Base-by-base conservation (phyloP, 1,140 invertebrate genomes). In the Callitettix versicolor region DNA sequence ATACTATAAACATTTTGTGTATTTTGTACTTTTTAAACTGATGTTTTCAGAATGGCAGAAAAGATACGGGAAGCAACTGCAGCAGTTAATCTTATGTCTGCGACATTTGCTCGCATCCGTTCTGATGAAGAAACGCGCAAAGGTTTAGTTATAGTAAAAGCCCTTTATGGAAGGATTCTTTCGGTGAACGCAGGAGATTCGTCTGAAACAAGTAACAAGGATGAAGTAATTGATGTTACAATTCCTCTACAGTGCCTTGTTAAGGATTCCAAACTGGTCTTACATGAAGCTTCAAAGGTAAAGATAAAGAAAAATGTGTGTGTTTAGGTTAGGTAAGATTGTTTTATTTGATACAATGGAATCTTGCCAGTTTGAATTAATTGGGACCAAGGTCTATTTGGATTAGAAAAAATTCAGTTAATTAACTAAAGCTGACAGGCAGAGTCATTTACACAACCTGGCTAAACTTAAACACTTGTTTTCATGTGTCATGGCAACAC, bases 241-340 rank as follows among this genome's bases (percentile, higher is more conserved):
- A 79, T 96, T 61, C 91, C 91, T 1, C 65, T 98, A 15, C 95
- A 98, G 68, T 93, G 92, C 66, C 77, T 97, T 58, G 88, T 97
- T 18, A 91, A 88, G 66, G 88, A 96, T 67, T 91, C 91, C 3
- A 85, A 83, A 67, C 73, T 98, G 11, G 78, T 89, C 42, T 72
- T 98, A 22, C 83, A 93, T 57, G 84, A 89, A 61, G 79, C 84
- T 15, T 84, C 86, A 21, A 97, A 96, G 80, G 92, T 95, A 71
- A 64, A 60, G 65, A 30, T 2, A 14, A 1, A 4, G n/a, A 15
- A 18, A 15, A 14, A 42, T 36, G 7, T 36, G 34, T 52, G 22
- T 12, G 20, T 51, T 42, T 51, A 15, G 9, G 14, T 14, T 9
- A n/a, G 14, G 7, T 38, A 17, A n/a, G 6, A 38, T 14, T 11